These are phyloP conservation scores for Eumacrocentrus americanus DNA, from an alignment of 2,888 invertebrate species.

Conservation along the genomic window DNA sequence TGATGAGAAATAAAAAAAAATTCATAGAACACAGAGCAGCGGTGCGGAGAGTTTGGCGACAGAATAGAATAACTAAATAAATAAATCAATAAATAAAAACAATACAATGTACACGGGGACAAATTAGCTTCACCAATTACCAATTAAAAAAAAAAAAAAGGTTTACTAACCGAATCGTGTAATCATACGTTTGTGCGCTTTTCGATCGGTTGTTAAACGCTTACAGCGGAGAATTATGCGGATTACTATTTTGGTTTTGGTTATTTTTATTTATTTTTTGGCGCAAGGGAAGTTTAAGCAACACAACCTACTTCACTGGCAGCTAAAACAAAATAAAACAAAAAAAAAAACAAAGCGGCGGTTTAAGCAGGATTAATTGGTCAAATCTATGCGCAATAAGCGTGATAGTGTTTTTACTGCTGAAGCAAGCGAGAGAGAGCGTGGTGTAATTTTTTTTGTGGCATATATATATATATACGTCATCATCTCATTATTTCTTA, in stretches of 20 bases:
- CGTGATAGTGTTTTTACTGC: conserved; percentile 27
- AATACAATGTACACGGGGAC: neutral
- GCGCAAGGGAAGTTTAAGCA: conserved; percentile 55
- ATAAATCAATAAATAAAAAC: conserved; percentile 2
- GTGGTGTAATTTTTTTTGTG: conserved; percentile 15
- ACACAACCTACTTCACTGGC: conserved; percentile 58
- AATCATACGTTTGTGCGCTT: conserved; percentile 13
- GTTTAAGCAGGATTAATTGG: conserved; percentile 36
- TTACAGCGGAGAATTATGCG: conserved; percentile 52
- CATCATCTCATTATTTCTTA: neutral
- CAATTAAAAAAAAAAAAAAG: conserved; percentile 21
- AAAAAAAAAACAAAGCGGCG: conserved; percentile 37
- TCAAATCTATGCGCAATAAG: conserved; percentile 33
- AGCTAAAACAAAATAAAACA: conserved; percentile 54
- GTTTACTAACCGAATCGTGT: conserved; percentile 28
- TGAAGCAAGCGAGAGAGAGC: conserved; percentile 27
- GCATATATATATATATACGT: neutral
- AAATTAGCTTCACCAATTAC: neutral
- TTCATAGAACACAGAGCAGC: conserved; percentile 11
- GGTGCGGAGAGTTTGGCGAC: conserved; percentile 12
- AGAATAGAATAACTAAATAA: neutral
- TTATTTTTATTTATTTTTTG: conserved; percentile 38
- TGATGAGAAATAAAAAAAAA: conserved; percentile 11
- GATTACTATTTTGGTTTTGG: conserved; percentile 42
- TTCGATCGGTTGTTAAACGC: conserved; percentile 17